Evolutionary conservation across 1,140 invertebrate species (phyloP).

Genomic region (Drosophila serrata): DNA sequence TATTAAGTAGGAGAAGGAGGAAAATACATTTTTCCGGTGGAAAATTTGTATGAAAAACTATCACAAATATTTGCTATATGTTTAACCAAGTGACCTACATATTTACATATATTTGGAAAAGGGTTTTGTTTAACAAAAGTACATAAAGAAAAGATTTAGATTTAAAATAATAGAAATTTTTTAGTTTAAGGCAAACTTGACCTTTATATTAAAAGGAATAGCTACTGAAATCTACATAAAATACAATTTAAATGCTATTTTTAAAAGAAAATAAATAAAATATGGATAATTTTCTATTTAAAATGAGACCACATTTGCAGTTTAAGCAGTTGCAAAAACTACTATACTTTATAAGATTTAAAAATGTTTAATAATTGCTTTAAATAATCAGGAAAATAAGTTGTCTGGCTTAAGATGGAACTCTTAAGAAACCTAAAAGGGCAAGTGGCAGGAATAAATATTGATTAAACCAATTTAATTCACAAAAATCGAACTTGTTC

Average conservation of each 20-base stretch:
- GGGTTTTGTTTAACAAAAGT: background rate
- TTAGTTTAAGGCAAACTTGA: background rate
- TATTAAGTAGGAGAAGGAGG: slow-evolving; percentile 6
- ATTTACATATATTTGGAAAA: too few species aligned
- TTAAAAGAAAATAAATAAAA: background rate
- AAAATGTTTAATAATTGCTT: too few species aligned
- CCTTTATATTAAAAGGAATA: background rate
- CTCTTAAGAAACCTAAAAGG: background rate
- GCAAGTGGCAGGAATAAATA: background rate
- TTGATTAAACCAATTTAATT: slow-evolving; percentile 10
- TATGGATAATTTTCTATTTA: background rate
- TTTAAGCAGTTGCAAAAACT: background rate
- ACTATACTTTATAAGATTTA: background rate
- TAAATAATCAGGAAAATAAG: background rate
- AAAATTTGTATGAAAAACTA: background rate
- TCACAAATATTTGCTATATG: background rate
- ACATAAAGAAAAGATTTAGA: background rate
- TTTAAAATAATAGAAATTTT: background rate
- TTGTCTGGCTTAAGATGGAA: background rate
- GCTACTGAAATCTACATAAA: too few species aligned
- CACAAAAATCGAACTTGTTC: too few species aligned
- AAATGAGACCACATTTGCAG: background rate
- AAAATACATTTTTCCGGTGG: slow-evolving; percentile 7
- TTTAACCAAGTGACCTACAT: slow-evolving; percentile 8
- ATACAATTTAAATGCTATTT: background rate